Conservation (phyloP, 2,113 vertebrate genomes). For the Rana temporaria region DNA sequence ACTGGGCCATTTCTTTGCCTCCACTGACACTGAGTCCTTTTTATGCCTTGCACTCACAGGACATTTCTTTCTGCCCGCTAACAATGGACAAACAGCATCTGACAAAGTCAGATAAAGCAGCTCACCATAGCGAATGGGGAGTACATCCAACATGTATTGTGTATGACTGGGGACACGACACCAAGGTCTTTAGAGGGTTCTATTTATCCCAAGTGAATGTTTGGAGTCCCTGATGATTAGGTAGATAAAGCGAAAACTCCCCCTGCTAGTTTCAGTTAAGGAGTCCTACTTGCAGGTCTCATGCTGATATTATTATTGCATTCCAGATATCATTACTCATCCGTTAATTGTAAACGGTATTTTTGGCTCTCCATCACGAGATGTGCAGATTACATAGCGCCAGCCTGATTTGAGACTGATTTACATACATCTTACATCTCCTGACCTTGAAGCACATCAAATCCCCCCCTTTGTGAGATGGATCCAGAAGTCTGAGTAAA, state of each 20-base stretch:
- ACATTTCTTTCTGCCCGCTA: no score
- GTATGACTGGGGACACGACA: no score
- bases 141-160: no score
- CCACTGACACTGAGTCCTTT: no score
- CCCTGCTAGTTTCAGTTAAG: neutral
- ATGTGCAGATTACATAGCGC: constrained; percentile 8
- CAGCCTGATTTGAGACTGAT: constrained; percentile 7
- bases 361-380: constrained; percentile 6
- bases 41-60: no score
- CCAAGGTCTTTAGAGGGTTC: no score
- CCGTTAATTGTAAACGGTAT: constrained; percentile 5
- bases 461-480: neutral
- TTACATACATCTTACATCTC: constrained; percentile 1
- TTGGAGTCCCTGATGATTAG: no score
- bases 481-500: neutral
- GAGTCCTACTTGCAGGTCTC: neutral
- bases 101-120: no score
- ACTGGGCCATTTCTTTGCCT: no score
- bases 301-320: constrained; percentile 6
- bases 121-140: no score
- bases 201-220: no score
- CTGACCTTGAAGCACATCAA: constrained; percentile 1
- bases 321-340: neutral
- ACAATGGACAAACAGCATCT: no score
- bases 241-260: neutral